Base-by-base conservation (phyloP, 1,140 invertebrate genomes). In the Sweltsa coloradensis region DNA sequence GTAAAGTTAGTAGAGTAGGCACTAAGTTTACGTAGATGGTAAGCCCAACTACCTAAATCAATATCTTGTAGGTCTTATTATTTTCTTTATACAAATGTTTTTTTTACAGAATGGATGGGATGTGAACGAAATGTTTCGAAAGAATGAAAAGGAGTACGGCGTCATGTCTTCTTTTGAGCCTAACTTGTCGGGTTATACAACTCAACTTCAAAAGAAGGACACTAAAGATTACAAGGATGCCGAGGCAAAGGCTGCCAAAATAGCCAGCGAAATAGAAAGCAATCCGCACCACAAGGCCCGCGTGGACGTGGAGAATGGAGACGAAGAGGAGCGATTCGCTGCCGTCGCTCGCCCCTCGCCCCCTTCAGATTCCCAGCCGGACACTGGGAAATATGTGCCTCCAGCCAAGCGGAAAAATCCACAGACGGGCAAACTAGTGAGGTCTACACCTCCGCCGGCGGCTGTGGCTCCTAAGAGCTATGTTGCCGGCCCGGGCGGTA, bases 101-200 rank as follows among this genome's bases (percentile, higher is more conserved):
- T n/a, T n/a, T 45, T 59, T 64, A 19, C 56, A 80, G 69, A 94
- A 94, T 73, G 92, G 92, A 47, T 96, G 92, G 92, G 88, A 92
- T 73, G 81, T 81, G 0, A 79, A 87, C 62, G 91, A 96, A 51
- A 96, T 96, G 92, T 96, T 96, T 67, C 72, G 79, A 41, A 89
- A 83, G 61, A 95, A 96, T 69, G 89, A 91, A 65, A 79, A 86
- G 67, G 67, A 83, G 44, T 94, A 92, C 64, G 88, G 89, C 47
- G 86, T 95, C 7, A 79, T 80, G 55, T 85, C 87, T 49, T 87
- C 84, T 5, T 95, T 89, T 64, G 87, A 91, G 63, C 80, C 89
- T 51, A 83, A 79, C 37, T 67, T 95, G 49, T 70, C 75, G 14
- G 85, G 85, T 21, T 96, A 96, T 56, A 96, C 92, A n/a, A 75